These are phyloP conservation scores for Melanotus villosus DNA, from an alignment of 2,888 invertebrate genomes.

Conservation along the genomic window DNA sequence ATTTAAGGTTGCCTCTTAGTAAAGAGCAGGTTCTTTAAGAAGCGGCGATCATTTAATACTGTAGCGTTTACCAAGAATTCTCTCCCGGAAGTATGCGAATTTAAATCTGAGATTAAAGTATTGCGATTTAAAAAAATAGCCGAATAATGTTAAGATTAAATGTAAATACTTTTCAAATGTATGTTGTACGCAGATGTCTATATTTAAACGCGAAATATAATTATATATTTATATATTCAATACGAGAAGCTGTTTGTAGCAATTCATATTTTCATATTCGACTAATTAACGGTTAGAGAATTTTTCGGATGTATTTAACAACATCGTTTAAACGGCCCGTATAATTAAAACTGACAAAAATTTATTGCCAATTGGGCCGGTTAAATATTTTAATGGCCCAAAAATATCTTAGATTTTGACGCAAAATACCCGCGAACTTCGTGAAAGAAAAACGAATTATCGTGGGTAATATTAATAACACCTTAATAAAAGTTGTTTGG, in stretches of 20 bases:
- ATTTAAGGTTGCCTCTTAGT: constrained; percentile 40
- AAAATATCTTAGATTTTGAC: no score
- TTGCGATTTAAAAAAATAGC: background rate
- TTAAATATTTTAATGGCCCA: background rate
- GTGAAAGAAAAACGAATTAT: no score
- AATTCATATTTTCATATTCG: constrained; percentile 1
- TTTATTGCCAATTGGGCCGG: background rate
- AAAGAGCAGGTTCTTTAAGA: constrained; percentile 17
- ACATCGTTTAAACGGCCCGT: constrained; percentile 1
- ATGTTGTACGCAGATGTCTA: no score
- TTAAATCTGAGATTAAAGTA: background rate
- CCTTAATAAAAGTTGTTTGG: no score
- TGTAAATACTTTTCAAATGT: no score
- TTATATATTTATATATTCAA: constrained; percentile 8
- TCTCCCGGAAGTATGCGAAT: constrained; percentile 14
- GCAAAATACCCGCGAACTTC: no score
- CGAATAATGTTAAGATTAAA: no score
- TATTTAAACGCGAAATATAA: background rate
- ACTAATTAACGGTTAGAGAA: background rate
- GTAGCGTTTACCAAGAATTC: background rate
- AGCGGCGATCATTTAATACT: constrained; percentile 29
- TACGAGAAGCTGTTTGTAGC: background rate
- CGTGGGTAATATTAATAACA: no score
- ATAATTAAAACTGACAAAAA: constrained; percentile 6
- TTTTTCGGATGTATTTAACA: constrained; percentile 1